phyloP scores from a whole-genome alignment of 2,113 vertebrate species.

The Megaleporinus macrocephalus region DNA sequence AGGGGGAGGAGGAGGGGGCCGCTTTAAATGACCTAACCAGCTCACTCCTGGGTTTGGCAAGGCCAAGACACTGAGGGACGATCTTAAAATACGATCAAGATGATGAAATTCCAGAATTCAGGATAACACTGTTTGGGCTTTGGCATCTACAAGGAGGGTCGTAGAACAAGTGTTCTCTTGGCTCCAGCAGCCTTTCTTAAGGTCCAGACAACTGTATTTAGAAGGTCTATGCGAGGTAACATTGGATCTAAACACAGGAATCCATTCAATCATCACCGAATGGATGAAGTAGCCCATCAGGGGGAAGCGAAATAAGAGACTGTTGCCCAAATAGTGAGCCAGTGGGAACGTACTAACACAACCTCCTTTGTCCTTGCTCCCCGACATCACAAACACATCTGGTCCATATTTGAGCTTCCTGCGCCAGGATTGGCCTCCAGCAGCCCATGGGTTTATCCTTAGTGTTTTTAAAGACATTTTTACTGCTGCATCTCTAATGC shows the following conservation, averaged over 20 bases:
- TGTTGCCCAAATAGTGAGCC: slow-evolving; percentile 41
- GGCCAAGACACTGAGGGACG: slow-evolving; percentile 4
- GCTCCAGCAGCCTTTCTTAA: not conserved
- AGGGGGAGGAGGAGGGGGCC: not conserved
- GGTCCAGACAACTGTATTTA: not conserved
- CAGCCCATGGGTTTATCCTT: slow-evolving; percentile 40
- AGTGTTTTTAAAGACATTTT: slow-evolving; percentile 40
- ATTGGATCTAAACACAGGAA: slow-evolving; percentile 19
- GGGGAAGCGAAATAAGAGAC: slow-evolving; percentile 47
- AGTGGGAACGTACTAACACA: slow-evolving; percentile 42
- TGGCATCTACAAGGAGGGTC: slow-evolving; percentile 26
- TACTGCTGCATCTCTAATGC: slow-evolving; percentile 46
- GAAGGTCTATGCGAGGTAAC: slow-evolving; percentile 16
- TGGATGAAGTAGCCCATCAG: slow-evolving; percentile 45
- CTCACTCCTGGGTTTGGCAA: slow-evolving; percentile 40
- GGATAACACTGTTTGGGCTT: slow-evolving; percentile 33
- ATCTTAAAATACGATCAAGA: slow-evolving; percentile 49
- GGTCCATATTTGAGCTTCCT: slow-evolving; percentile 62
- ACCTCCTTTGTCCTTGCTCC: slow-evolving; percentile 47
- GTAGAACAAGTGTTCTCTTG: slow-evolving; percentile 14
- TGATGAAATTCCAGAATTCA: slow-evolving; percentile 51
- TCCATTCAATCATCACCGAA: slow-evolving; percentile 39
- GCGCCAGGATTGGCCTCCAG: slow-evolving; percentile 53
- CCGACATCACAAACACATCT: slow-evolving; percentile 62
- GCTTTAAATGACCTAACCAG: slow-evolving; percentile 38